These are phyloP conservation scores for Gortyna flavago DNA, from an alignment of 2,888 invertebrate species.

Conservation along the genomic window DNA sequence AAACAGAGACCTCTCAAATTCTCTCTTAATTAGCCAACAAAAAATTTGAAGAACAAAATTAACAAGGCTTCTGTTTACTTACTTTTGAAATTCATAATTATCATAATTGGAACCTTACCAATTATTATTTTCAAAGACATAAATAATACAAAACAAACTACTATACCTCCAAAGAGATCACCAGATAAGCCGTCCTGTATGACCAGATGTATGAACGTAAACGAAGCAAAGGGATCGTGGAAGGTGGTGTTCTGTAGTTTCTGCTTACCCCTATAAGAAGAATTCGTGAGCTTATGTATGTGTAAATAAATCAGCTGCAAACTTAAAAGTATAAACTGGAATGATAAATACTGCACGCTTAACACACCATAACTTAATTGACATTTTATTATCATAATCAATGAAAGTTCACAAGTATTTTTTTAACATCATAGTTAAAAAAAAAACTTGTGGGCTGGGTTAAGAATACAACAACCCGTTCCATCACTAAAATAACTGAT, in stretches of 20 bases:
- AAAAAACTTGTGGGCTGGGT: too few species aligned
- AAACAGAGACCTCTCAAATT: constrained; percentile 12
- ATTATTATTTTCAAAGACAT: background rate
- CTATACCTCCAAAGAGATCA: too few species aligned
- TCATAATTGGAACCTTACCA: background rate
- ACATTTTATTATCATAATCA: constrained; percentile 23
- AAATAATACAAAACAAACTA: background rate
- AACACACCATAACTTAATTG: constrained; percentile 7
- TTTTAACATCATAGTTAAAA: too few species aligned
- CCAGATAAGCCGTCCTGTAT: too few species aligned
- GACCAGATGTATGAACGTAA: background rate
- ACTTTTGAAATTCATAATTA: background rate
- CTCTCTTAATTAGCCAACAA: constrained; percentile 8
- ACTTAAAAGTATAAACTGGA: background rate
- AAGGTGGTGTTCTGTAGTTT: background rate
- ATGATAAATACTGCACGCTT: background rate
- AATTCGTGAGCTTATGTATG: background rate
- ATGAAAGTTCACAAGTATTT: too few species aligned
- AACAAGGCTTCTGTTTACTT: background rate
- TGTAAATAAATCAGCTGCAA: background rate
- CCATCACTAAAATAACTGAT: too few species aligned
- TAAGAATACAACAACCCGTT: too few species aligned
- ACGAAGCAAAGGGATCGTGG: background rate
- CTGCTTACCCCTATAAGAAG: too few species aligned
- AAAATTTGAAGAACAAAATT: background rate